Evolutionary conservation across 1,140 invertebrate species (phyloP), one percentile per base, ranked within the genome.

Genomic region (Lutraria rhynchaena): DNA sequence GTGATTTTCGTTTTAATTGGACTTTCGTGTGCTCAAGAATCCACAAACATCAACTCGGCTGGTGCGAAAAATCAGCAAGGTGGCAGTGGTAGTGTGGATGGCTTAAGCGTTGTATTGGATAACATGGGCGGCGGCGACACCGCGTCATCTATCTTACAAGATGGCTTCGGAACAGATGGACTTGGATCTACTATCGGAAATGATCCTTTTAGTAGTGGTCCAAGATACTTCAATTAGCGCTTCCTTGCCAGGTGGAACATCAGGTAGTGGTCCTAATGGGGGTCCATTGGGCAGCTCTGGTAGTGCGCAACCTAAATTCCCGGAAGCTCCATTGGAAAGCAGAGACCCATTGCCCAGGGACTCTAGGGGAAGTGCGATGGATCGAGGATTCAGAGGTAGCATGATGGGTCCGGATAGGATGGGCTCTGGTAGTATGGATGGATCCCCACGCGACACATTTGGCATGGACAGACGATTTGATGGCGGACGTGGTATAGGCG

Each of bases 341-440:
- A 44, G 41, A n/a, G 63, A 67, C 44, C 63, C 63, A 67, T 1
- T 46, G 24, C 19, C 41, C 44, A 67, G 46, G 44, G 63, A 27
- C 9, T 31, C 44, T n/a, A n/a, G n/a, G n/a, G n/a, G n/a, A n/a
- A n/a, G n/a, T n/a, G n/a, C n/a, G n/a, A n/a, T n/a, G n/a, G n/a
- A n/a, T n/a, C n/a, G n/a, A n/a, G n/a, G n/a, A n/a, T n/a, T n/a
- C n/a, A n/a, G n/a, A n/a, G n/a, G n/a, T n/a, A n/a, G n/a, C n/a
- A n/a, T n/a, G n/a, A n/a, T n/a, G n/a, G n/a, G n/a, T n/a, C n/a
- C 9, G 19, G 37, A 41, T 41, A 41, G 37, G 5, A 7, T 41
- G 37, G 37, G 37, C 15, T 15, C 37, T 41, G 37, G 37, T 15
- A 41, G 53, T 22, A 55, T 27, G 53, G 53, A 55, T n/a, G n/a